These are phyloP conservation scores for Acronicta leporina DNA, from an alignment of 2,888 invertebrate species.

Conservation along the genomic window DNA sequence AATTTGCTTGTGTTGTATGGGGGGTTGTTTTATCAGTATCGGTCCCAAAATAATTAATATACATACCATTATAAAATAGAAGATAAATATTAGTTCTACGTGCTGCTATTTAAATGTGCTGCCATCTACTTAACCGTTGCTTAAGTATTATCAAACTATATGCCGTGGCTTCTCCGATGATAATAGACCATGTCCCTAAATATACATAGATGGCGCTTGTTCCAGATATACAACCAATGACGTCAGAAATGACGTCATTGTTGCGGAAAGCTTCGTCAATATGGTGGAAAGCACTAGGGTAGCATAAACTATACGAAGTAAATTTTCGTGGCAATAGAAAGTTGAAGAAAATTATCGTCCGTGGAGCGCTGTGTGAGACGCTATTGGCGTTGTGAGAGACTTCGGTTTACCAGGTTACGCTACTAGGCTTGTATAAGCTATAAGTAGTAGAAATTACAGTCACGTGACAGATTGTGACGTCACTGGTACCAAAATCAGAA, in stretches of 20 bases:
- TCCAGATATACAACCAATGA: not conserved
- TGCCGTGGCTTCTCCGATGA: not conserved
- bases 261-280: conserved; percentile 11
- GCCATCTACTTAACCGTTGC: conserved; percentile 7
- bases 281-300: conserved; percentile 24
- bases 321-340: not conserved
- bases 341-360: not conserved
- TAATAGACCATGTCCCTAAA: too few species aligned
- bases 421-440: conserved; percentile 29
- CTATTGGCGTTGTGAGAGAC: conserved; percentile 15
- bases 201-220: conserved; percentile 25
- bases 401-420: conserved; percentile 8
- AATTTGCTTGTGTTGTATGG: too few species aligned
- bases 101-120: not conserved
- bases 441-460: not conserved
- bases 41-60: too few species aligned
- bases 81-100: too few species aligned
- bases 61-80: too few species aligned
- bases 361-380: conserved; percentile 4
- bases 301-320: conserved; percentile 5
- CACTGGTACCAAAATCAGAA: too few species aligned
- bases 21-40: too few species aligned
- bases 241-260: conserved; percentile 9
- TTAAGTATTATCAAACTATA: not conserved
- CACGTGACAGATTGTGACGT: not conserved